A percentile compares a stretch with the other conserved stretches of the same genome.
Evolutionary conservation across 2,113 vertebrate species (phyloP).

Genomic region (Craseonycteris thonglongyai): DNA sequence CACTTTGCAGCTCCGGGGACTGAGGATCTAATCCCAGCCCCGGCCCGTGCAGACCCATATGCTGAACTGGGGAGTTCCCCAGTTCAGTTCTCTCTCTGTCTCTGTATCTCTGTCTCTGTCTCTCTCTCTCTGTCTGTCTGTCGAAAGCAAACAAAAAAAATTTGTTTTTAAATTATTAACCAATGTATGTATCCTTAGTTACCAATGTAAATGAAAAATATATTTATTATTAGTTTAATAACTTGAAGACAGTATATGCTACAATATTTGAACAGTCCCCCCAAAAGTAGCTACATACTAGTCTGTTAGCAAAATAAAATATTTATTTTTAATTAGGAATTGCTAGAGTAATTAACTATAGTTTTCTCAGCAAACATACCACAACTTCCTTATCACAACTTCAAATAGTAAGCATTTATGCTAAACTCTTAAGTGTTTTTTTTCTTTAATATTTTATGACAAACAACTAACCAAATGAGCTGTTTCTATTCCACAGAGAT

Average conservation of each 20-base stretch:
- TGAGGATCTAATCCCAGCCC: too few species aligned
- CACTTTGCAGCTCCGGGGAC: too few species aligned
- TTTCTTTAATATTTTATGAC: slow-evolving; percentile 19
- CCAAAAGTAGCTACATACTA: not conserved
- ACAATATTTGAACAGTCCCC: slow-evolving; percentile 35
- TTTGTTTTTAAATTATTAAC: too few species aligned
- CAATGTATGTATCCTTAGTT: not conserved
- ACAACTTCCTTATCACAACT: too few species aligned
- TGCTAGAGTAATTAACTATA: not conserved
- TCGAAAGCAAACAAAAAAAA: too few species aligned
- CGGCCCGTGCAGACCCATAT: too few species aligned
- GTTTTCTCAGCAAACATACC: not conserved
- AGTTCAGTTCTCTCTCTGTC: too few species aligned
- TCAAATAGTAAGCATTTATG: not conserved
- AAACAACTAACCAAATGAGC: slow-evolving; percentile 20
- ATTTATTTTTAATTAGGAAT: slow-evolving; percentile 11
- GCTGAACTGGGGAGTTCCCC: too few species aligned
- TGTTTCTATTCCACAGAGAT: not conserved
- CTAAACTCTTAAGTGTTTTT: not conserved
- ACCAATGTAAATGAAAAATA: not conserved
- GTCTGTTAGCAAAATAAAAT: not conserved
- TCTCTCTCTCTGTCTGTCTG: too few species aligned
- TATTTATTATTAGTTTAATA: not conserved
- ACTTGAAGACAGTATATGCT: not conserved
- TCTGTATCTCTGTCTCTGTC: too few species aligned